Evolutionary conservation across 2,888 invertebrate species (phyloP).

Genomic region (Dilophus febrilis): DNA sequence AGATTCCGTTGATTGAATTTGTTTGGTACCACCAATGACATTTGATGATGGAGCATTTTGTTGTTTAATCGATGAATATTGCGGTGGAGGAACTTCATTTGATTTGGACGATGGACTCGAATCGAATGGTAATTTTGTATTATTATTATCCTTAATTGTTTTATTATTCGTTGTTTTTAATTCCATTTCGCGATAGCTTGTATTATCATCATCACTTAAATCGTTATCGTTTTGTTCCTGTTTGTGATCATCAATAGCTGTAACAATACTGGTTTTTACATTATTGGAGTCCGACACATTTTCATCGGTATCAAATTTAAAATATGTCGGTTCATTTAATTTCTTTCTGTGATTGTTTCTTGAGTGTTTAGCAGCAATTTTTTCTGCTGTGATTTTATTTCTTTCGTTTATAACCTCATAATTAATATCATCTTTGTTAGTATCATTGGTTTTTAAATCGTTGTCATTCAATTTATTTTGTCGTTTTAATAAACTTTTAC

Average conservation of each 20-base stretch:
- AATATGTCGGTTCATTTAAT: slow-evolving; percentile 19
- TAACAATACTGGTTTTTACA: background rate
- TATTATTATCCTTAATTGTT: too few relatives aligned
- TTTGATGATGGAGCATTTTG: background rate
- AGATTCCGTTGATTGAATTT: background rate
- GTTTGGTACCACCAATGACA: too few relatives aligned
- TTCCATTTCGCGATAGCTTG: slow-evolving; percentile 5
- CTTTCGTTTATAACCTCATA: slow-evolving; percentile 34
- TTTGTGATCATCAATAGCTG: slow-evolving; percentile 2
- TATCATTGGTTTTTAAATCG: background rate
- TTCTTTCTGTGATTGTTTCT: slow-evolving; percentile 10
- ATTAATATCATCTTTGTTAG: slow-evolving; percentile 1
- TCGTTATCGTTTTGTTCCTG: slow-evolving; percentile 10
- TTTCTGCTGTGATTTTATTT: slow-evolving; percentile 20
- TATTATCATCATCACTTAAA: slow-evolving; percentile 4
- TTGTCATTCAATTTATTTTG: slow-evolving; percentile 14
- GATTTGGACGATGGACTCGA: too few relatives aligned
- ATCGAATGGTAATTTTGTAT: too few relatives aligned
- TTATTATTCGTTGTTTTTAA: background rate
- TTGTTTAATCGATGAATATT: too few relatives aligned
- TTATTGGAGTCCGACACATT: too few relatives aligned
- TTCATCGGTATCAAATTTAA: slow-evolving; percentile 21
- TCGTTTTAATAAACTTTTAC: slow-evolving; percentile 21
- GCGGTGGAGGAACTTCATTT: too few relatives aligned
- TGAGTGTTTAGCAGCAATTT: too few relatives aligned